Evolutionary conservation across 2,113 vertebrate genomes (phyloP), one percentile per base, ranked within the genome.

Genomic region (Labeo rohita): DNA sequence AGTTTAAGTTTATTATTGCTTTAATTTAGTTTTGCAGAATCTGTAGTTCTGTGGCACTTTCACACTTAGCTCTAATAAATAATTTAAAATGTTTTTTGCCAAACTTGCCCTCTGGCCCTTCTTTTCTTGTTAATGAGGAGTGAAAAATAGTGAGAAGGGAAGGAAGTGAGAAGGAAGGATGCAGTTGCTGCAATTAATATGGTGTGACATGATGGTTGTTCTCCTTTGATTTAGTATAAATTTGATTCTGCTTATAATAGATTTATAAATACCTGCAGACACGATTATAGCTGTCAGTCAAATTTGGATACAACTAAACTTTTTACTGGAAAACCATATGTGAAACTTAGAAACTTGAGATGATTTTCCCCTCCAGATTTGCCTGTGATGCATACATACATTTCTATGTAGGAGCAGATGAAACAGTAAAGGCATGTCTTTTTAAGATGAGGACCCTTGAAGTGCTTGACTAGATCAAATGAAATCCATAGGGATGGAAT

Each of bases 231-330:
- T 88, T 23, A 91, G 89, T 88, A 83, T 90, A 90, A 90, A 90
- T 92, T 87, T 83, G 86, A 93, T 93, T 85, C 73, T 76, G 78
- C 91, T 94, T 93, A 93, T 94, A 94, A 94, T 93, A 94, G 91
- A 90, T 85, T 83, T 87, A 93, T 93, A 92, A 76, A 93, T 94
- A 92, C 89, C 91, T 91, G 90, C 89, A 91, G 89, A 87, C 85
- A 54, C 80, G n/a, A 43, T 90, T 85, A 87, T 74, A 34, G 1
- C 50, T 52, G 88, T 89, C 91, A 93, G 79, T 84, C 83, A 89
- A 15, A 54, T 78, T 43, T 36, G 5, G 54, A 50, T 45, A 68
- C 36, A 81, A 34, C 43, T 81, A 18, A 66, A 66, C 36, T 43
- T 45, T 6, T 39, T 43, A 61, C 10, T 23, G n/a, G 21, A 75